Percentiles rank a stretch among this genome's conserved stretches.
Evolutionary conservation across 2,113 vertebrate genomes (phyloP).

Genomic region (Daubentonia madagascariensis): DNA sequence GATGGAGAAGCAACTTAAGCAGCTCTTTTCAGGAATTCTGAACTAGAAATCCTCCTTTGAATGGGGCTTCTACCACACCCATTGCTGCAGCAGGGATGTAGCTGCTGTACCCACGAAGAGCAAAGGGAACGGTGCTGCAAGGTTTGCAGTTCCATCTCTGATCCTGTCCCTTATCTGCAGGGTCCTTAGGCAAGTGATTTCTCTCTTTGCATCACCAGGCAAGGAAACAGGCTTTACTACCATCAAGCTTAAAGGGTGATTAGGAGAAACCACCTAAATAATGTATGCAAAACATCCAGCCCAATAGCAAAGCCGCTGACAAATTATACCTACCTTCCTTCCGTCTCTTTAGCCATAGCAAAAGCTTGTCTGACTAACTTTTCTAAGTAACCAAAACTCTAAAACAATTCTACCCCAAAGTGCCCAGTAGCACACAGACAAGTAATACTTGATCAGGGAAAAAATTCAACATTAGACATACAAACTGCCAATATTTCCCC

Average conservation of each 20-base stretch:
- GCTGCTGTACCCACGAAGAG: background rate
- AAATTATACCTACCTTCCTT: background rate
- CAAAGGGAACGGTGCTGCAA: background rate
- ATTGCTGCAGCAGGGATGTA: accelerated
- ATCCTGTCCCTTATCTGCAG: background rate
- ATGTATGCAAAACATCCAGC: background rate
- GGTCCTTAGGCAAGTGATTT: background rate
- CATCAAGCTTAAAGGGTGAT: background rate
- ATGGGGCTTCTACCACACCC: background rate
- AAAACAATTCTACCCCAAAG: background rate
- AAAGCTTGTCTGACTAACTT: background rate
- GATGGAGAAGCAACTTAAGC: background rate
- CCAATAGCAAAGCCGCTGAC: background rate
- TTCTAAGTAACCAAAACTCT: background rate
- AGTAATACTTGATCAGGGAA: background rate
- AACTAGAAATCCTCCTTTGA: background rate
- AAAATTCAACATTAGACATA: background rate
- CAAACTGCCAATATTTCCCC: background rate
- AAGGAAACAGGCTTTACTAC: background rate
- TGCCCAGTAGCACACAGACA: background rate
- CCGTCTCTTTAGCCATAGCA: background rate
- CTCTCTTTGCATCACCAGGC: background rate
- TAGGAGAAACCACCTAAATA: background rate
- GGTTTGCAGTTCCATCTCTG: background rate
- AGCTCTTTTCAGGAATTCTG: background rate